A percentile compares a stretch with the other conserved stretches of the same genome.
These are phyloP conservation scores for Thomomys bottae DNA, from an alignment of 2,113 vertebrate species.

Conservation along the genomic window DNA sequence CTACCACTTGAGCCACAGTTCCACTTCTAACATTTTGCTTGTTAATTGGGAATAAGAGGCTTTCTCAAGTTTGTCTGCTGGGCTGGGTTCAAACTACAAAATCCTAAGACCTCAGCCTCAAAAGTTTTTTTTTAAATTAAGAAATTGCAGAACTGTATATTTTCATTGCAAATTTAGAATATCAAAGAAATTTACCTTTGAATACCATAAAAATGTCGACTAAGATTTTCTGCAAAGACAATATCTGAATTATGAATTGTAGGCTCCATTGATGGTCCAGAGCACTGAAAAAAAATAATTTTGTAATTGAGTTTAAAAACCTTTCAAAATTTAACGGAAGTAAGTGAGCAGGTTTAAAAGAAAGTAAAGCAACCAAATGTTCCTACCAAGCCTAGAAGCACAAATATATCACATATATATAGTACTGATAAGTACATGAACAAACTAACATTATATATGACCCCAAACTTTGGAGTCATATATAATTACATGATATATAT, in stretches of 20 bases:
- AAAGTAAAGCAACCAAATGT: constrained; percentile 44
- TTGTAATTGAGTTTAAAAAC: constrained; percentile 37
- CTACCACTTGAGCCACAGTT: no score
- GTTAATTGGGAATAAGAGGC: no score
- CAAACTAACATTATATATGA: not conserved
- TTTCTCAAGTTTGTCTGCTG: no score
- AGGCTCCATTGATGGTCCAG: constrained; percentile 98
- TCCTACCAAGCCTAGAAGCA: constrained; percentile 11
- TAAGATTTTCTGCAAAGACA: constrained; percentile 95
- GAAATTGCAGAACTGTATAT: not conserved
- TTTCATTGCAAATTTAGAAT: constrained; percentile 21
- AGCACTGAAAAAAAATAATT: constrained; percentile 87
- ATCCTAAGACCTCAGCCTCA: no score
- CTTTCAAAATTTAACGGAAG: constrained; percentile 53
- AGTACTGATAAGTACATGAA: not conserved
- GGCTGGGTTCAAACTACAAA: no score
- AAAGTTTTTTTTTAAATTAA: constrained; percentile 29
- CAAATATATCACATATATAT: not conserved
- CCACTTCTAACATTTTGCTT: no score
- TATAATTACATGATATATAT: no score
- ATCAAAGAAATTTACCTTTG: constrained; percentile 89
- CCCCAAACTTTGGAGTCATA: not conserved
- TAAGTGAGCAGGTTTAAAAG: constrained; percentile 1
- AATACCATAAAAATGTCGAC: constrained; percentile 92
- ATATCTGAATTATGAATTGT: constrained; percentile 94